phyloP scores from a whole-genome alignment of 2,113 vertebrate genomes.

The Malurus cyaneus region DNA sequence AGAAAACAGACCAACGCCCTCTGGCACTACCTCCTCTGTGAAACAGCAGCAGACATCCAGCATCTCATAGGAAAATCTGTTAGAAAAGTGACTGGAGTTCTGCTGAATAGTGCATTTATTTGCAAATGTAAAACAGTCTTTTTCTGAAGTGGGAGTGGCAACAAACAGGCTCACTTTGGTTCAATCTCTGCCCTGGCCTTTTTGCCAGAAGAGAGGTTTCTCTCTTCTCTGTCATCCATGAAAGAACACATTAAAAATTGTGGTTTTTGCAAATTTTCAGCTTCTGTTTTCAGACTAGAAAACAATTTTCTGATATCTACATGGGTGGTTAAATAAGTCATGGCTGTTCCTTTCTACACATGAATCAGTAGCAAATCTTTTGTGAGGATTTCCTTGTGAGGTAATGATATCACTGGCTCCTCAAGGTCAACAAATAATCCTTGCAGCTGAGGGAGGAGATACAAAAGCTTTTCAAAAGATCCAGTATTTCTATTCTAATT shows the following conservation, averaged over 20 bases:
- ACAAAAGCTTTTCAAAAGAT: not conserved
- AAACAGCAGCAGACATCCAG: not conserved
- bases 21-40: not conserved
- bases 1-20: slow-evolving; percentile 35
- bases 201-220: not conserved
- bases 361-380: not conserved
- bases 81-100: not conserved
- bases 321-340: not conserved
- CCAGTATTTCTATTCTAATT: not conserved
- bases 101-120: not conserved
- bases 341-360: not conserved
- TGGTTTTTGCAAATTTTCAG: not conserved
- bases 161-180: not conserved
- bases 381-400: not conserved
- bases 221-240: not conserved
- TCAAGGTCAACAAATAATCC: not conserved
- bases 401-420: not conserved
- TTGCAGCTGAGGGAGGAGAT: not conserved
- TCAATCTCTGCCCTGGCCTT: not conserved
- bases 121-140: not conserved
- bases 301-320: not conserved
- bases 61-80: not conserved
- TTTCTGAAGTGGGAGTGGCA: not conserved
- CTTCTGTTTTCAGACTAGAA: not conserved
- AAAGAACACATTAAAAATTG: not conserved